Evolutionary conservation across 2,888 invertebrate genomes (phyloP).

Genomic region (Pammene fasciana): DNA sequence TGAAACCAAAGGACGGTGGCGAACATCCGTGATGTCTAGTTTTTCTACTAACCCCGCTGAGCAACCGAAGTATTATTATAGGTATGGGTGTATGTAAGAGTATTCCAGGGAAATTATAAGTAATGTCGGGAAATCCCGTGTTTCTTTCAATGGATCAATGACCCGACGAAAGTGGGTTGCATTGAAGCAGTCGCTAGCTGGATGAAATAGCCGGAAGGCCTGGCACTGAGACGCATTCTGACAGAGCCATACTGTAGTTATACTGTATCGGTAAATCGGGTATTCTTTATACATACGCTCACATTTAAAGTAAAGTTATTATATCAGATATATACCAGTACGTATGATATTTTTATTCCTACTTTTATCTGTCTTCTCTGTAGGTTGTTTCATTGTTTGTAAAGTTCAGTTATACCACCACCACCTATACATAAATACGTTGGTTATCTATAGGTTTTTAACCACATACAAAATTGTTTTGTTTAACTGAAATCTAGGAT

Average conservation of each 20-base stretch:
- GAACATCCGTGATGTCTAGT: background rate
- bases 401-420: too few species aligned
- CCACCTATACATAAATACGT: too few species aligned
- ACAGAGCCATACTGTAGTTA: slow-evolving; percentile 49
- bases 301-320: slow-evolving; percentile 2
- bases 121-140: slow-evolving; percentile 43
- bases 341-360: too few species aligned
- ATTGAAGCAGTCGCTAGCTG: slow-evolving; percentile 55
- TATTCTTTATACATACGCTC: slow-evolving; percentile 1
- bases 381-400: too few species aligned
- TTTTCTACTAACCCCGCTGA: too few species aligned
- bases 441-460: background rate
- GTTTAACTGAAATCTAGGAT: background rate
- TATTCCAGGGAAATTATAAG: background rate
- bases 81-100: background rate
- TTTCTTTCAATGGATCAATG: slow-evolving; percentile 61
- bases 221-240: slow-evolving; percentile 61
- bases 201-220: slow-evolving; percentile 61
- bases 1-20: background rate
- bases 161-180: slow-evolving; percentile 65
- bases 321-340: too few species aligned
- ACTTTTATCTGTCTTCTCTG: too few species aligned
- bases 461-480: background rate
- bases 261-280: slow-evolving; percentile 45
- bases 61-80: background rate